phyloP scores from a whole-genome alignment of 2,888 invertebrate genomes.

The Drosophila anomelani region DNA sequence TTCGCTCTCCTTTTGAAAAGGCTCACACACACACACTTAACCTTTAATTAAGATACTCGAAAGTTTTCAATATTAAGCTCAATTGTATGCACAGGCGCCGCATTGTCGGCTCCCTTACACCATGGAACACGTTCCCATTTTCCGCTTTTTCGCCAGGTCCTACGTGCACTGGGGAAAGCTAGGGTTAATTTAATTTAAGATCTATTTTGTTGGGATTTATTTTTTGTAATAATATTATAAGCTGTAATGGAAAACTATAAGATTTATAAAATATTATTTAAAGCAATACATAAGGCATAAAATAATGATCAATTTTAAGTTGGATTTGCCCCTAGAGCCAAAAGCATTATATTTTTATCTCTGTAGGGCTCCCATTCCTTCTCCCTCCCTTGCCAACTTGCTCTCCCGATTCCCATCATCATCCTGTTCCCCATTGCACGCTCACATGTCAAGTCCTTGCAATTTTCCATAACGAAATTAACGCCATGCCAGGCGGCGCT shows the following conservation, averaged over 20 bases:
- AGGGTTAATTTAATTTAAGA: not conserved
- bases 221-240: not conserved
- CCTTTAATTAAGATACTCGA: slow-evolving; percentile 77
- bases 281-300: not conserved
- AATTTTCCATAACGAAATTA: slow-evolving; percentile 76
- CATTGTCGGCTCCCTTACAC: slow-evolving; percentile 51
- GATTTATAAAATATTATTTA: not conserved
- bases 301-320: not conserved
- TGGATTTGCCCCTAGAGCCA: no score
- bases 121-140: slow-evolving; percentile 15
- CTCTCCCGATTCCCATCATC: not conserved
- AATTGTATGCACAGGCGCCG: slow-evolving; percentile 62
- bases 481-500: slow-evolving; percentile 66
- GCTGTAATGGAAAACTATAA: not conserved
- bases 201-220: not conserved
- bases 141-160: slow-evolving; percentile 14
- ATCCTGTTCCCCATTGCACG: slow-evolving; percentile 17
- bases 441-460: slow-evolving; percentile 62
- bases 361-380: not conserved
- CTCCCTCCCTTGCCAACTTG: slow-evolving; percentile 1
- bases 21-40: slow-evolving; percentile 73
- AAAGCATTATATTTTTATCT: slow-evolving; percentile 1
- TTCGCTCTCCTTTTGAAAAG: slow-evolving; percentile 54
- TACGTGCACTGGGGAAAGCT: not conserved
- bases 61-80: slow-evolving; percentile 74